Evolutionary conservation across 1,140 invertebrate species (phyloP), one percentile per base, ranked within the genome.

Genomic region (Euura saliciscinereae): DNA sequence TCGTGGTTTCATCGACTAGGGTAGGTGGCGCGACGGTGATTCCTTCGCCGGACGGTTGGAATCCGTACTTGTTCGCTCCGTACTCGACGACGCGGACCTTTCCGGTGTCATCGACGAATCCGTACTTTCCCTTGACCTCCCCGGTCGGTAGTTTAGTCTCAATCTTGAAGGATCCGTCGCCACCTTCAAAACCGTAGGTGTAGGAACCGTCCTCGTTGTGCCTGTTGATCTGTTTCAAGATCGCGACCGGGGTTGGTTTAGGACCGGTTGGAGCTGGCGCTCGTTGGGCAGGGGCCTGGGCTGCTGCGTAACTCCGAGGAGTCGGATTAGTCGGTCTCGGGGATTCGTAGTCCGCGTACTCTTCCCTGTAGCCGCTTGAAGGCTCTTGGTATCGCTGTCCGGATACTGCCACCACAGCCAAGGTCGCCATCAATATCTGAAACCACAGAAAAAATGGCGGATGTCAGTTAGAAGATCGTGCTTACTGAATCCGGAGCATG

Each of bases 121-220:
- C 94, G 79, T 96, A 96, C 81, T 95, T 95, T 71, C 95, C 95
- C 80, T 93, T 93, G 0, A 96, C 94, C 74, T 95, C 93, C 0
- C 95, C 94, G 13, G 90, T 91, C 0, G 92, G 89, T 45, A 92
- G 84, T 80, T 96, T 95, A 6, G 94, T 95, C 82, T 96, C 94
- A 76, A 96, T 95, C 84, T 96, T 96, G 85, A 96, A 95, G 4
- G 93, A 93, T 65, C 95, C 94, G 79, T 95, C 94, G 10, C 92
- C 94, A 7, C 93, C 94, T 82, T 96, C 94, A 83, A 95, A 96
- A 0, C 94, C 94, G 78, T 95, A 96, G 0, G 94, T 96, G 83
- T 96, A 96, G 0, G 94, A 94, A 68, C 94, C 95, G 82, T 96
- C 94, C 80, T 95, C 94, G 76, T 95, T 95, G 87, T 95, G 94